phyloP scores from a whole-genome alignment of 53 echinoderm and acorn worm genomes.

The Arbacia lixula region DNA sequence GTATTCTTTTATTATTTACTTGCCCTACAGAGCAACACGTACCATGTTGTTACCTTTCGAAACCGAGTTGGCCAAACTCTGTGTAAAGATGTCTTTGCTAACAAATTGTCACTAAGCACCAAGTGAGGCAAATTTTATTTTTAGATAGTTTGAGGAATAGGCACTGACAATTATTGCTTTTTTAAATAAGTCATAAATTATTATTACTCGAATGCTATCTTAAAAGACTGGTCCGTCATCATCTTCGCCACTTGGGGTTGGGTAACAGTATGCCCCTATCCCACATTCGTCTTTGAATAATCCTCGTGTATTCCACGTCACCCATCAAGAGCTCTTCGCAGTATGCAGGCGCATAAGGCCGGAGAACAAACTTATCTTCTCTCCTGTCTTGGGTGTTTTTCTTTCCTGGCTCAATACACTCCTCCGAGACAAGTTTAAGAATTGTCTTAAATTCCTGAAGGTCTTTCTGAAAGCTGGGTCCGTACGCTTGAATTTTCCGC shows the following conservation, averaged over 20 bases:
- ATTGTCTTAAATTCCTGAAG: slow-evolving; percentile 1
- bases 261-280: slow-evolving; percentile 38
- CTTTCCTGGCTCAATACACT: slow-evolving; percentile 39
- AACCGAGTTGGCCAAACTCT: no score
- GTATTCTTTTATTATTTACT: no score
- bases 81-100: no score
- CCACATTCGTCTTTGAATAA: slow-evolving; percentile 33
- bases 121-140: no score
- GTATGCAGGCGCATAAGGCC: neutral
- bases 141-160: no score
- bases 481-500: slow-evolving; percentile 28
- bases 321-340: slow-evolving; percentile 36
- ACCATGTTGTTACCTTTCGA: no score
- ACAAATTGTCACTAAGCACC: no score
- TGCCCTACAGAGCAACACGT: no score
- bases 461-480: slow-evolving; percentile 20
- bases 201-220: no score
- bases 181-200: no score
- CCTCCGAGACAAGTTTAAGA: slow-evolving; percentile 3
- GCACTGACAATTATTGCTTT: no score
- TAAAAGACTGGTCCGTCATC: no score
- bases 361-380: slow-evolving; percentile 47
- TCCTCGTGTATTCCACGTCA: slow-evolving; percentile 39
- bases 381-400: slow-evolving; percentile 28
- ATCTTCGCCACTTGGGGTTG: neutral